Conservation (phyloP, 1,140 invertebrate species). For the Euborellia annulipes region DNA sequence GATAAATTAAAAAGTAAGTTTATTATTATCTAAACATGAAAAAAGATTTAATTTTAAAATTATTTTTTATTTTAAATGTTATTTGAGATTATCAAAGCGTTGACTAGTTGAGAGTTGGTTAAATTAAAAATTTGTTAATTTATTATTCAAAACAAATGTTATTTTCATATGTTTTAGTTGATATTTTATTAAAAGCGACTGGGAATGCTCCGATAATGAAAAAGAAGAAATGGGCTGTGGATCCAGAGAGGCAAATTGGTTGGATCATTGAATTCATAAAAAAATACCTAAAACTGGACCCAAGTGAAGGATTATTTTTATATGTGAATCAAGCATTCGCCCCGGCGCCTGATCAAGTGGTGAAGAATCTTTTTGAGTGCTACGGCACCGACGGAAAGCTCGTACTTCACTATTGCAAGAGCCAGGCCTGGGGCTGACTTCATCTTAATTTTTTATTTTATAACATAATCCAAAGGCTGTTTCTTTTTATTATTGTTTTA, state of each 20-base stretch:
- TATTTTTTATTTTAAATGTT: too few relatives aligned
- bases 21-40: too few relatives aligned
- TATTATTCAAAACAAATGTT: not conserved
- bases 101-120: too few relatives aligned
- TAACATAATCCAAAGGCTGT: too few relatives aligned
- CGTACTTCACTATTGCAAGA: conserved; percentile 86
- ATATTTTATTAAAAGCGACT: conserved; percentile 82
- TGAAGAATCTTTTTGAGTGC: conserved; percentile 84
- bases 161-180: conserved; percentile 62
- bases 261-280: conserved; percentile 81
- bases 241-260: conserved; percentile 69
- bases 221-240: conserved; percentile 87
- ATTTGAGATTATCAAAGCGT: too few relatives aligned
- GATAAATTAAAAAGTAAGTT: too few relatives aligned
- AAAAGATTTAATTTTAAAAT: too few relatives aligned
- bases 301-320: conserved; percentile 72
- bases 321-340: conserved; percentile 95
- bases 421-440: conserved; percentile 82
- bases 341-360: conserved; percentile 80
- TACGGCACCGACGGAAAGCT: conserved; percentile 91
- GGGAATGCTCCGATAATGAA: conserved; percentile 96
- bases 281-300: conserved; percentile 75
- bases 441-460: too few relatives aligned
- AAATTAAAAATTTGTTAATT: not conserved
- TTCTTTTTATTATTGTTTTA: too few relatives aligned